These are phyloP conservation scores for Acromyrmex echinatior DNA, from an alignment of 1,140 invertebrate genomes.

Conservation along the genomic window DNA sequence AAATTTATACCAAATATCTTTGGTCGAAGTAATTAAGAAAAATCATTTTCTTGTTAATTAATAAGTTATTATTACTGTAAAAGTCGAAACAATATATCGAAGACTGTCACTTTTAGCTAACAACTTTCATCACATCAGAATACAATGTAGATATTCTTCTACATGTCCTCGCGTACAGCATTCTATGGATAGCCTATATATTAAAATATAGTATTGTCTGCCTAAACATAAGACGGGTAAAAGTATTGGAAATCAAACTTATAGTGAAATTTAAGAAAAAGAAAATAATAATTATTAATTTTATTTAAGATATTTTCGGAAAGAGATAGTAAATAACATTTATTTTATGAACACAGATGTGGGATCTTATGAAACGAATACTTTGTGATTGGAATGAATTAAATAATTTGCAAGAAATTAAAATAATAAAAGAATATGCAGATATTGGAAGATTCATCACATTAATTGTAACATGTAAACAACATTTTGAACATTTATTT, in stretches of 20 bases:
- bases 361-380: slow-evolving; percentile 11
- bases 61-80: too few species aligned
- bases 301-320: not conserved
- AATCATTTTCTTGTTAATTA: too few species aligned
- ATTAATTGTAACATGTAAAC: slow-evolving; percentile 3
- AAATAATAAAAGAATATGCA: slow-evolving; percentile 52
- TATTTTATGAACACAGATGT: not conserved
- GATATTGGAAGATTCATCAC: slow-evolving; percentile 22
- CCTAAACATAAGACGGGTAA: not conserved
- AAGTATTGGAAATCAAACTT: not conserved
- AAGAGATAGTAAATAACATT: not conserved
- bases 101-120: slow-evolving; percentile 27
- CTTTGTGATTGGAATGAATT: slow-evolving; percentile 29
- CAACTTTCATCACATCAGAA: slow-evolving; percentile 13
- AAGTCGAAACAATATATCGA: too few species aligned
- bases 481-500: not conserved
- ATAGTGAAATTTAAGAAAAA: not conserved
- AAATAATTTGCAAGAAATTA: slow-evolving; percentile 8
- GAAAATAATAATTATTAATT: not conserved
- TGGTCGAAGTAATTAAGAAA: too few species aligned
- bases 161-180: not conserved
- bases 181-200: not conserved
- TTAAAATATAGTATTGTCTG: slow-evolving; percentile 32
- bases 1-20: too few species aligned
- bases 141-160: slow-evolving; percentile 23